Evolutionary conservation across 2,797 vertebrate genomes (phyloP).

Genomic region (Decapterus maruadsi): DNA sequence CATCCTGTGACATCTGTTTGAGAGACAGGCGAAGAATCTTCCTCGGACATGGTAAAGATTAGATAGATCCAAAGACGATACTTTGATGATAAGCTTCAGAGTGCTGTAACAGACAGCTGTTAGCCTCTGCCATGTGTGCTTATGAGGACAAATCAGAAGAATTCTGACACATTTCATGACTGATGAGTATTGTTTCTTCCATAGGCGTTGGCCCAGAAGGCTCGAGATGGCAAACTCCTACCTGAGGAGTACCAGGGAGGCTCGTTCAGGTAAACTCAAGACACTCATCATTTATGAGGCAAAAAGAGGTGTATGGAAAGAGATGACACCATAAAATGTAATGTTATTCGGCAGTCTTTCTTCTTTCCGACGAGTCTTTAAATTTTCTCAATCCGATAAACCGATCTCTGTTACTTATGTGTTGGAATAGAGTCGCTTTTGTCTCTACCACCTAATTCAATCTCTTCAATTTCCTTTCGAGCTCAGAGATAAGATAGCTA

Average conservation of each 20-base stretch:
- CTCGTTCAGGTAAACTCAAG: conserved; percentile 92
- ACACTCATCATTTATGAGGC: not conserved
- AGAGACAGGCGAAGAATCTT: not conserved
- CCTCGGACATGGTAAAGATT: not conserved
- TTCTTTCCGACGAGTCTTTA: not conserved
- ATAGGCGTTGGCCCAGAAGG: conserved; percentile 93
- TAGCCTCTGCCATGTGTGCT: not conserved
- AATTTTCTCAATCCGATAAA: conserved; percentile 2
- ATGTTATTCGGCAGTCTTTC: not conserved
- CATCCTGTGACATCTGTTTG: not conserved
- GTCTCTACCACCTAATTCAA: conserved; percentile 5
- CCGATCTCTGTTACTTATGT: not conserved
- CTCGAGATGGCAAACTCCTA: conserved; percentile 94
- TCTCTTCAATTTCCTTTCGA: conserved; percentile 19
- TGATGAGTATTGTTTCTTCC: not conserved
- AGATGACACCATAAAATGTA: not conserved
- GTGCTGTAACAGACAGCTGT: not conserved
- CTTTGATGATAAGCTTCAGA: not conserved
- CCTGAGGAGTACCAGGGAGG: conserved; percentile 98
- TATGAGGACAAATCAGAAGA: not conserved
- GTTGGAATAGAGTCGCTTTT: not conserved
- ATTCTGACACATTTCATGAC: not conserved
- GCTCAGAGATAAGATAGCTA: conserved; percentile 1
- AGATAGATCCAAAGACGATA: not conserved
- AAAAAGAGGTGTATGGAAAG: not conserved